Evolutionary conservation across 2,113 vertebrate species (phyloP), one percentile per base, ranked within the genome.

Genomic region (Spermophilus dauricus): DNA sequence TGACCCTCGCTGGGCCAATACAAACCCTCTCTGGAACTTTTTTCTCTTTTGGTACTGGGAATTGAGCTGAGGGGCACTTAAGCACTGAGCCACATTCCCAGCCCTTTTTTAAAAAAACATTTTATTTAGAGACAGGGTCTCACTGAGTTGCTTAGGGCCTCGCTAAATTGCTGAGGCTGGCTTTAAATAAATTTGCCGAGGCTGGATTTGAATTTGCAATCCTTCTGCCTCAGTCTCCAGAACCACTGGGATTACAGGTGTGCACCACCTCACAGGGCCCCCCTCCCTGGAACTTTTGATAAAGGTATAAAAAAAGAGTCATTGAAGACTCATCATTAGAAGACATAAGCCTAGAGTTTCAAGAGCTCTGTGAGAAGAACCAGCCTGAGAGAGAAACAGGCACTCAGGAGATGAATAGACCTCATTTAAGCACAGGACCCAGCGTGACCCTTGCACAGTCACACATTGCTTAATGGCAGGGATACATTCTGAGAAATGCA

Each of bases 1-100:
- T 91, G 84, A 83, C n/a, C 75, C 20, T 45, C 72, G 14, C 56
- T 85, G 67, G 88, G 37, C 37, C 65, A 89, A 92, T 96, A 76
- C 3, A 81, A 97, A 76, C 65, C 22, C 42, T 76, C 48, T 58
- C 37, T 78, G 70, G 28, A 90, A 67, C 65, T 67, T 67, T 32
- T 32, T 13, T 26, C 24, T 65, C 34, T 34, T 69, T 17, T 69
- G 65, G 4, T 34, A 69, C 67, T 32, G 4, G 32, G 16, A 14
- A 69, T 69, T 69, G 30, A 69, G 16, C 32, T 30, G 4, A 20
- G 13, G 32, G 13, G 32, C 30, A 16, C 32, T 69, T 34, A 69
- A 5, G 12, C 13, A 32, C 51, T 53, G 51, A 53, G 51, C 51
- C 51, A 53, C 51, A 53, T 53, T 3, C 67, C 32, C 67, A 17